phyloP scores from a whole-genome alignment of 2,113 vertebrate species.

The Caracal caracal region DNA sequence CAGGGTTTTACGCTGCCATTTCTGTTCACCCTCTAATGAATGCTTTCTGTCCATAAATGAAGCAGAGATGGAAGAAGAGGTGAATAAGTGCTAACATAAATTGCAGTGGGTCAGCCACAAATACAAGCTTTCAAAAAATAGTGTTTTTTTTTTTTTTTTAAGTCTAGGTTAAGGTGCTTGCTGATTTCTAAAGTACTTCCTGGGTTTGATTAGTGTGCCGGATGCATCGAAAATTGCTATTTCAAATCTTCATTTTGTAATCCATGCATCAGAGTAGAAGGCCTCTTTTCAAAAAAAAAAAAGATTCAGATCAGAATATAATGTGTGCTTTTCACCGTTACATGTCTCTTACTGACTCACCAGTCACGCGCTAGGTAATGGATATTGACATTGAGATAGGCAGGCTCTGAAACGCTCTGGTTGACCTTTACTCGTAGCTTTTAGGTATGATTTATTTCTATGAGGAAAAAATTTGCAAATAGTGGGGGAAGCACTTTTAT shows the following conservation, averaged over 20 bases:
- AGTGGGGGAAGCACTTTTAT: conserved; percentile 15
- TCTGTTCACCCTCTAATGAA: conserved; percentile 64
- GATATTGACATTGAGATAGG: conserved; percentile 63
- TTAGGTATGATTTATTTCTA: conserved; percentile 48
- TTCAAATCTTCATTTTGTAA: conserved; percentile 56
- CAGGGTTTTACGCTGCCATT: conserved; percentile 70
- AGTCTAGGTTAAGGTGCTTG: conserved; percentile 67
- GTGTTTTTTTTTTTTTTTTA: neutral
- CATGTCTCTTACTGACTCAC: conserved; percentile 58
- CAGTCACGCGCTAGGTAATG: conserved; percentile 48
- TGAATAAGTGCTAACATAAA: conserved; percentile 72
- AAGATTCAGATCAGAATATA: conserved; percentile 55
- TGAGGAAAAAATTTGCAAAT: conserved; percentile 45
- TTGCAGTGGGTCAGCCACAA: conserved; percentile 59
- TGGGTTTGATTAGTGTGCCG: conserved; percentile 64
- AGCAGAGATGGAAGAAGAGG: conserved; percentile 62
- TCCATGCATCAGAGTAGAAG: conserved; percentile 25
- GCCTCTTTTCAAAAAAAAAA: conserved; percentile 58
- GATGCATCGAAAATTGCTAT: conserved; percentile 50
- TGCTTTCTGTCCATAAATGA: conserved; percentile 74
- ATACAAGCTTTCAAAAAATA: conserved; percentile 61
- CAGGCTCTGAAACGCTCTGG: conserved; percentile 52
- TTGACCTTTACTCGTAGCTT: conserved; percentile 67
- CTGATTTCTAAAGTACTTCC: conserved; percentile 63
- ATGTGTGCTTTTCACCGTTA: conserved; percentile 27